Evolutionary conservation across 2,113 vertebrate species (phyloP).

Genomic region (Pelodiscus sinensis): DNA sequence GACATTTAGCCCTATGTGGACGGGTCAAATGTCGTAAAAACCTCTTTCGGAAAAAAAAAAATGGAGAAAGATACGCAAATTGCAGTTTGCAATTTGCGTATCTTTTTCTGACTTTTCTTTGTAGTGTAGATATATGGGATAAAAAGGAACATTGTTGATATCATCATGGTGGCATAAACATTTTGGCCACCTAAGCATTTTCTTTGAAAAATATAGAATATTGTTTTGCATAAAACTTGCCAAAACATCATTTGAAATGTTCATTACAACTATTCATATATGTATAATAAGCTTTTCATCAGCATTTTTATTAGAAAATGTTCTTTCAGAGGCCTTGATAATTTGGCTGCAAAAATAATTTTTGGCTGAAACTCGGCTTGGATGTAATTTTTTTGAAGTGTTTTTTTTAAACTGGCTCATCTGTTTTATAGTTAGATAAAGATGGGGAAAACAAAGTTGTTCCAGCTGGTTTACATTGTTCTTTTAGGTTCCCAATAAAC

Average conservation of each 20-base stretch:
- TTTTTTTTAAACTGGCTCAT: slow-evolving; percentile 47
- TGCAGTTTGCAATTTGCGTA: no score
- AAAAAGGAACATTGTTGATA: slow-evolving; percentile 61
- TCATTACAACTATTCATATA: slow-evolving; percentile 73
- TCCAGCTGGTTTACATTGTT: background rate
- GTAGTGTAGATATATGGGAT: background rate
- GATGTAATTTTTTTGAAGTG: slow-evolving; percentile 18
- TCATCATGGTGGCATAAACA: slow-evolving; percentile 64
- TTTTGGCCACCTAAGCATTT: slow-evolving; percentile 59
- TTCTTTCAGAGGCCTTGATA: slow-evolving; percentile 26
- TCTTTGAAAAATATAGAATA: slow-evolving; percentile 54
- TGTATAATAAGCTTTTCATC: slow-evolving; percentile 49
- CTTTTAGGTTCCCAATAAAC: background rate
- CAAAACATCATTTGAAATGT: slow-evolving; percentile 60
- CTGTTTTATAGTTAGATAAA: slow-evolving; percentile 23
- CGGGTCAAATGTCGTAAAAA: no score
- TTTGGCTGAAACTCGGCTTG: slow-evolving; percentile 42
- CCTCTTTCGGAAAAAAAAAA: no score
- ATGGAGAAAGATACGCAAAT: no score
- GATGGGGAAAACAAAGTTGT: background rate
- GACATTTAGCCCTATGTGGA: no score
- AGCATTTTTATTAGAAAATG: slow-evolving; percentile 55
- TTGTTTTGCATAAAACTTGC: slow-evolving; percentile 55
- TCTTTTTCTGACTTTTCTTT: no score
- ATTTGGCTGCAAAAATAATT: slow-evolving; percentile 51